Conservation (phyloP, 2,797 vertebrate species). For the Rhynchonycteris naso region DNA sequence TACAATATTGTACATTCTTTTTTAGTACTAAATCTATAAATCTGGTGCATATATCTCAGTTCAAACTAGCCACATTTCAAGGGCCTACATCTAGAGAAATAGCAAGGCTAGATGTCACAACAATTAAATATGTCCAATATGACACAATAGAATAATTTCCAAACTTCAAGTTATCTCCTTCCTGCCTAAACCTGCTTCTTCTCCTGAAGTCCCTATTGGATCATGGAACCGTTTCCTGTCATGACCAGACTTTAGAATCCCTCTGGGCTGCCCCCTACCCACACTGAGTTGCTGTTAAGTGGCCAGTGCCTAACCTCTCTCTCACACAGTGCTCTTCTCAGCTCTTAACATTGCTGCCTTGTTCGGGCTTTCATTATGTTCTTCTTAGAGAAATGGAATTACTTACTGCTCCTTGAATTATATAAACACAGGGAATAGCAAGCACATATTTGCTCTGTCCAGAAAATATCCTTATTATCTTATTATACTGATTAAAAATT, state of each 20-base stretch:
- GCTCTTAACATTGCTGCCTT: not conserved
- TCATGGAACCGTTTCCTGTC: not conserved
- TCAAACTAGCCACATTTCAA: slow-evolving; percentile 17
- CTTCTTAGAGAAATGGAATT: slow-evolving; percentile 20
- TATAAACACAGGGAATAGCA: not conserved
- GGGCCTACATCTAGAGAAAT: not conserved
- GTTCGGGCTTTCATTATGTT: not conserved
- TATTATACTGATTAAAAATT: not conserved
- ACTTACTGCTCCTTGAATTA: slow-evolving; percentile 12
- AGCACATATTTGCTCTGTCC: not conserved
- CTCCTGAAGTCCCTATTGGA: not conserved
- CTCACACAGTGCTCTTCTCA: not conserved
- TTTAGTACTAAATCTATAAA: slow-evolving; percentile 37
- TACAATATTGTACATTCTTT: not conserved
- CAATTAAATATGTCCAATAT: slow-evolving; percentile 15
- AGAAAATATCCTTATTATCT: not conserved
- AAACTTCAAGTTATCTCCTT: slow-evolving; percentile 20
- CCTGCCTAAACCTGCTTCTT: slow-evolving; percentile 15
- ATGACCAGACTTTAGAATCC: not conserved
- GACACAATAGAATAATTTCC: not conserved
- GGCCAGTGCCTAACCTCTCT: not conserved
- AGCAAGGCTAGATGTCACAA: not conserved
- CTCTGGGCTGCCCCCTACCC: not conserved
- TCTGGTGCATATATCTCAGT: not conserved
- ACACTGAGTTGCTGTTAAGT: too few relatives aligned